Conservation (phyloP, 2,113 vertebrate species). For the human region GRCh38 chr1:97790501-97791000, state of each 20-base stretch:
- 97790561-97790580: slow-evolving; percentile 52
- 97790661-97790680: slow-evolving; percentile 28
- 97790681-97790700: not conserved
- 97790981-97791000: not conserved
- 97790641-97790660: not conserved
- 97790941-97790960: not conserved
- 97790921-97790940: not conserved
- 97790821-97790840: not conserved
- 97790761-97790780: not conserved
- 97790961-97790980: not conserved
- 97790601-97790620: slow-evolving; percentile 31
- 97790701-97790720: slow-evolving; percentile 9
- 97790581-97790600: slow-evolving; percentile 56
- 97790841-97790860: not conserved
- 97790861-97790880: not conserved
- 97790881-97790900: not conserved
- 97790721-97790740: not conserved
- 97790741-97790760: not conserved
- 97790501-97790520: slow-evolving; percentile 34
- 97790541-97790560: slow-evolving; percentile 60
- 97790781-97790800: slow-evolving; percentile 8
- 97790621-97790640: not conserved
- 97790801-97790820: not conserved
- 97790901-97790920: not conserved
- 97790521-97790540: slow-evolving; percentile 40